phyloP scores from a whole-genome alignment of 2,888 invertebrate genomes.

The Hirtodrosophila histrioides region DNA sequence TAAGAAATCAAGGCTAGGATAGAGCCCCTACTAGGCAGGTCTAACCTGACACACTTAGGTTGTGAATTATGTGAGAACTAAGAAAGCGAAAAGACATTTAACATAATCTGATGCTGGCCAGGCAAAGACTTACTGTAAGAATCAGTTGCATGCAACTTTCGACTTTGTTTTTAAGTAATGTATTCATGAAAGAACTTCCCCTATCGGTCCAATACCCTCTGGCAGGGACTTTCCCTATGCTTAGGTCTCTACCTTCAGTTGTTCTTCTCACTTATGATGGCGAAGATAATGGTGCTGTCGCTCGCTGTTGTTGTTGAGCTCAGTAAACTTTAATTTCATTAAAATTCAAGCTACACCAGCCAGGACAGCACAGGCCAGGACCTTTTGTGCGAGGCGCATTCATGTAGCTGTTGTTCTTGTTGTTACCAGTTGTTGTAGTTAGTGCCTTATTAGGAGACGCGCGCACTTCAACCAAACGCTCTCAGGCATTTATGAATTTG shows the following conservation, averaged over 20 bases:
- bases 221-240: too few species aligned
- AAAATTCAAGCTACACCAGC: constrained; percentile 59
- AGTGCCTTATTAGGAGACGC: constrained; percentile 62
- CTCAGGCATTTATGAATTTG: constrained; percentile 73
- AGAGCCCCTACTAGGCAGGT: too few species aligned
- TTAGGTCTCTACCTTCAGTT: constrained; percentile 1
- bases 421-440: constrained; percentile 32
- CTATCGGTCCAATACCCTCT: too few species aligned
- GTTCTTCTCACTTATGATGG: constrained; percentile 31
- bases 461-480: constrained; percentile 58
- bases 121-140: too few species aligned
- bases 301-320: constrained; percentile 50
- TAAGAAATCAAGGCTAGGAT: too few species aligned
- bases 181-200: too few species aligned
- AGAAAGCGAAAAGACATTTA: too few species aligned
- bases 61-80: too few species aligned
- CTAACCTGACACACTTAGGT: too few species aligned
- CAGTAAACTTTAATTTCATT: constrained; percentile 74
- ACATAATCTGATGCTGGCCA: too few species aligned
- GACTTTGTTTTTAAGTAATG: too few species aligned
- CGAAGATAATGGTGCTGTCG: constrained; percentile 24
- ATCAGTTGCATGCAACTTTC: too few species aligned
- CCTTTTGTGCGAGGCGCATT: constrained; percentile 31
- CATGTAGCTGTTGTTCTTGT: constrained; percentile 19
- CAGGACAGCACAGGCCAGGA: constrained; percentile 45